These are phyloP conservation scores for Phragmatobia fuliginosa DNA, from an alignment of 2,888 invertebrate genomes.

Conservation along the genomic window DNA sequence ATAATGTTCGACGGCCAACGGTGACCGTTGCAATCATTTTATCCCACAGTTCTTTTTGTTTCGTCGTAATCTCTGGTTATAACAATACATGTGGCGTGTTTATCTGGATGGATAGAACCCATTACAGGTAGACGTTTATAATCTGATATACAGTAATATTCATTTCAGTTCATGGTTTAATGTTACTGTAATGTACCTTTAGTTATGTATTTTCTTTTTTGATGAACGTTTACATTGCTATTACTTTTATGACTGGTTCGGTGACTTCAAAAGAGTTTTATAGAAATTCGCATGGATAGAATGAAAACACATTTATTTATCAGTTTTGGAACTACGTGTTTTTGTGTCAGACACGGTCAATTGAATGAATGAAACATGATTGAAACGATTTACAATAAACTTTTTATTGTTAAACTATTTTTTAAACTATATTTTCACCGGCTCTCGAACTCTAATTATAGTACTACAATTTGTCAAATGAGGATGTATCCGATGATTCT, in stretches of 20 bases:
- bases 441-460: not conserved
- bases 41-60: conserved; percentile 38
- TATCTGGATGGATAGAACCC: conserved; percentile 30
- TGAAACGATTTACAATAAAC: conserved; percentile 7
- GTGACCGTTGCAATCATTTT: conserved; percentile 28
- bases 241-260: conserved; percentile 24
- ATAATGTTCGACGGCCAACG: conserved; percentile 21
- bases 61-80: conserved; percentile 34
- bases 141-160: conserved; percentile 46
- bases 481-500: not conserved
- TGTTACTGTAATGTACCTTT: conserved; percentile 34
- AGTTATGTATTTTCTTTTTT: conserved; percentile 12
- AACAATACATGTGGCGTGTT: conserved; percentile 35
- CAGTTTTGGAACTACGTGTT: conserved; percentile 9
- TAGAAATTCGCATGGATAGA: conserved; percentile 11
- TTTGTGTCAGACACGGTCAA: conserved; percentile 2
- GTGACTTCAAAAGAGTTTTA: conserved; percentile 27
- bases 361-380: not conserved
- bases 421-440: not conserved
- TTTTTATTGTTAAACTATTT: not conserved
- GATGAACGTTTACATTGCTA: conserved; percentile 12
- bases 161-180: conserved; percentile 32
- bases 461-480: not conserved
- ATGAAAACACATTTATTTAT: conserved; percentile 16
- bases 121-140: conserved; percentile 40